Conservation (phyloP, 2,888 invertebrate genomes). For the Drosophila prolongata region DNA sequence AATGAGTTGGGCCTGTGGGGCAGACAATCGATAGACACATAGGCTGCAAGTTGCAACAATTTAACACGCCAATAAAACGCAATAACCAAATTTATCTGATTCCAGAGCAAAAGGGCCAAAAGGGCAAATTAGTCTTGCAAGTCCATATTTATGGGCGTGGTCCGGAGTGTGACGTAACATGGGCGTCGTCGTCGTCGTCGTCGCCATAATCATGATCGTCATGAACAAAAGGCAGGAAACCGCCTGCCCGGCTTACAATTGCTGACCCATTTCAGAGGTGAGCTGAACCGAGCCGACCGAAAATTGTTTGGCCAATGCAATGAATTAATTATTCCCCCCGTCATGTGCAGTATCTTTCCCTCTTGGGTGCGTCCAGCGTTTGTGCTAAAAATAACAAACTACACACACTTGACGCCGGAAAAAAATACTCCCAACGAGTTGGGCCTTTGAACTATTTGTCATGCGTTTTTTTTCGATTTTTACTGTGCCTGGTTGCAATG, state of each 20-base stretch:
- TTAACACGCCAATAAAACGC: constrained; percentile 62
- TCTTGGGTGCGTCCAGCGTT: constrained; percentile 36
- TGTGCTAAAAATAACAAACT: constrained; percentile 49
- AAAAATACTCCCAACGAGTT: constrained; percentile 60
- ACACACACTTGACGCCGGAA: constrained; percentile 55
- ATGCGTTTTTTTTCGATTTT: constrained; percentile 47
- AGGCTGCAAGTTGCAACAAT: constrained; percentile 50
- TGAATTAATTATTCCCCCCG: constrained; percentile 70
- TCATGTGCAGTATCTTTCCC: constrained; percentile 6
- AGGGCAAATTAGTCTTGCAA: constrained; percentile 41
- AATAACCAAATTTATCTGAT: constrained; percentile 50
- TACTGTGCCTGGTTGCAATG: constrained; percentile 50
- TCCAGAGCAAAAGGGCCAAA: constrained; percentile 55
- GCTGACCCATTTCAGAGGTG: constrained; percentile 70
- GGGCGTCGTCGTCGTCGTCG: constrained; percentile 20
- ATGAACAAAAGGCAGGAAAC: constrained; percentile 74
- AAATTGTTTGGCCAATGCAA: constrained; percentile 67
- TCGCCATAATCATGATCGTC: constrained; percentile 23
- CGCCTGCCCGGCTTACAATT: constrained; percentile 57
- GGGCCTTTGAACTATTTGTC: constrained; percentile 73
- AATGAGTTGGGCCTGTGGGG: constrained; percentile 48
- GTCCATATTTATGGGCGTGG: constrained; percentile 19
- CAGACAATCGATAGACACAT: constrained; percentile 45
- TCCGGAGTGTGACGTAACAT: constrained; percentile 26
- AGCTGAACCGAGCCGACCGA: constrained; percentile 22